Evolutionary conservation across 2,888 invertebrate genomes (phyloP), one percentile per base, ranked within the genome.

Genomic region (Rhagonycha fulva): DNA sequence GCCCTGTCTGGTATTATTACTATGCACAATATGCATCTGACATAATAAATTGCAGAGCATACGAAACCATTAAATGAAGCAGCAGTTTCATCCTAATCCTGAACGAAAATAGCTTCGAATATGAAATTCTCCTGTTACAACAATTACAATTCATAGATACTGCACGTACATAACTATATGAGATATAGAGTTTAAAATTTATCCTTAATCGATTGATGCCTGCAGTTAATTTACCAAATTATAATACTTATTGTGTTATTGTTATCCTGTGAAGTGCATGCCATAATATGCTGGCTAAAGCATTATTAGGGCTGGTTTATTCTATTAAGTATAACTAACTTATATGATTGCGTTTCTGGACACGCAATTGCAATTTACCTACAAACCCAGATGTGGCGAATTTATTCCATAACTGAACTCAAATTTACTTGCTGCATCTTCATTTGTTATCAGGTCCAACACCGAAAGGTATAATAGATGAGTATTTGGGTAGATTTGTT

Each of bases 331-430:
- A 68, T 72, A 76, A 72, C 76, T 68, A 72, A 76, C 62, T 72
- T 76, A 72, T 76, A 72, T 70, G 76, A 76, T 76, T 76, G 72
- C 76, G 73, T 76, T 76, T 76, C 76, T 47, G 63, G 47, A 70
- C 76, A 76, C 76, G 76, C 72, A 72, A 70, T 76, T 76, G 76
- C 76, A 76, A 76, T 76, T 76, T 76, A 62, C 66, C 26, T 76
- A 70, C 76, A 76, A 26, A 61, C 72, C 72, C 76, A 76, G 76
- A 76, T 76, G 76, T 70, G 70, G 70, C 76, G 60, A 73, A 70
- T 72, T 70, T 60, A 72, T 76, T 26, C 71, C 47, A 71, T 69
- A 60, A 32, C 67, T 70, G 76, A 72, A 70, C 69, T 76, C 47
- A 2, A n/a, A 47, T 47, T 47, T 47, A 47, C 47, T 47, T n/a